A percentile compares a stretch with the other conserved stretches of the same genome.
These are phyloP conservation scores for Heptranchias perlo DNA, from an alignment of 2,113 vertebrate species.

Conservation along the genomic window DNA sequence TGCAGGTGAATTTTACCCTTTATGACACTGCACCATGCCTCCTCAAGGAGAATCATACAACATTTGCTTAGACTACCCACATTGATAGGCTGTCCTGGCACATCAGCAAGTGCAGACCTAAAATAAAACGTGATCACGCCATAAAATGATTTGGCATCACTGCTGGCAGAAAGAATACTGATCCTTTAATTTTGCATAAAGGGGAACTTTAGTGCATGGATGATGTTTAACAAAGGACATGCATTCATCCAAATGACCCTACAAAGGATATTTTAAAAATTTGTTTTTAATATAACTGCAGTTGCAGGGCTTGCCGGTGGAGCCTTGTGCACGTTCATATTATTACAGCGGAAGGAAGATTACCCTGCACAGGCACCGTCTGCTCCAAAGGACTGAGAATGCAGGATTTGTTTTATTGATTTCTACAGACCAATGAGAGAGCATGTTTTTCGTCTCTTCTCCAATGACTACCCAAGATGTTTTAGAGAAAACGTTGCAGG, in stretches of 20 bases:
- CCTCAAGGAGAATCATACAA: background rate
- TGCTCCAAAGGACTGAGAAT: background rate
- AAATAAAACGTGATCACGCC: background rate
- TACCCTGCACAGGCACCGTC: background rate
- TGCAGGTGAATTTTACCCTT: too few relatives aligned
- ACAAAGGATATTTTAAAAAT: background rate
- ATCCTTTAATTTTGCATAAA: background rate
- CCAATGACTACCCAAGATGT: background rate
- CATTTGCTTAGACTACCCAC: background rate
- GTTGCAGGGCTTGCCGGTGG: background rate
- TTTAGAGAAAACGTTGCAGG: background rate
- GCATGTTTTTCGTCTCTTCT: background rate
- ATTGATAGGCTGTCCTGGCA: background rate
- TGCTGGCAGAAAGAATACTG: background rate
- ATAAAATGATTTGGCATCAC: background rate
- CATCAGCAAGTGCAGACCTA: background rate
- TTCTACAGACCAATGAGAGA: background rate
- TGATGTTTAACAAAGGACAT: background rate
- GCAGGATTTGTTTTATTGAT: conserved; percentile 5
- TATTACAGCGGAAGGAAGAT: background rate
- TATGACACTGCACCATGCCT: background rate
- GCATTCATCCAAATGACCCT: background rate
- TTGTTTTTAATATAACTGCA: background rate
- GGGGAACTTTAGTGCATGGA: background rate
- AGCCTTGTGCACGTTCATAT: background rate